These are phyloP conservation scores for Arion vulgaris DNA, from an alignment of 1,140 invertebrate genomes.

Conservation along the genomic window DNA sequence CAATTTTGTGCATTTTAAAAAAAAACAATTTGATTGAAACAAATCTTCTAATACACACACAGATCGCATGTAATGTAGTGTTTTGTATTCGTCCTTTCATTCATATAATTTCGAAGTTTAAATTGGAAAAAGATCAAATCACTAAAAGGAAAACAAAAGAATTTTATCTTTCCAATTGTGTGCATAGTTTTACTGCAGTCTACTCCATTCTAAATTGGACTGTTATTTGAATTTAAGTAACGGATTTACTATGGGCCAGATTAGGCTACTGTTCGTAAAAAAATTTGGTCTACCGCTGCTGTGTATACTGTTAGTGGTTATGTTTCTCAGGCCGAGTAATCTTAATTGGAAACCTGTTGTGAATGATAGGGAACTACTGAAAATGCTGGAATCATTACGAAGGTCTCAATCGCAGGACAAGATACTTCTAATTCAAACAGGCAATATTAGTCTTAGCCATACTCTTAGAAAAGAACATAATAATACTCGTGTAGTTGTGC, in stretches of 20 bases:
- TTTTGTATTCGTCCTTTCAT: too few species aligned
- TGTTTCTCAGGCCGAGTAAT: not conserved
- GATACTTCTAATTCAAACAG: not conserved
- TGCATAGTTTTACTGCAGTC: too few species aligned
- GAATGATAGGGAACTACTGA: not conserved
- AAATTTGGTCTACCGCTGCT: not conserved
- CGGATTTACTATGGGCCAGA: not conserved
- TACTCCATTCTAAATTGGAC: too few species aligned
- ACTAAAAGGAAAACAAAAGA: too few species aligned
- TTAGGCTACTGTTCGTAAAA: not conserved
- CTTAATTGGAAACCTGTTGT: not conserved
- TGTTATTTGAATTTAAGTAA: too few species aligned
- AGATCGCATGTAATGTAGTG: too few species aligned
- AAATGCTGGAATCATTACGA: not conserved
- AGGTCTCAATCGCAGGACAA: not conserved
- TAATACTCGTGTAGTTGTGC: not conserved
- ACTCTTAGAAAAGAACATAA: not conserved
- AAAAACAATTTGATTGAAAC: too few species aligned
- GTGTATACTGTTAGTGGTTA: not conserved
- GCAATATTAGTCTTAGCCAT: not conserved
- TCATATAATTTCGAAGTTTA: too few species aligned
- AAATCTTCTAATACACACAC: too few species aligned
- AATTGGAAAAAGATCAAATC: too few species aligned
- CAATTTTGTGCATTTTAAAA: too few species aligned
- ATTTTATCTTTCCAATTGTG: too few species aligned